Percentiles rank a stretch among this genome's conserved stretches.
These are phyloP conservation scores for Aphis gossypii DNA, from an alignment of 1,140 invertebrate genomes.

Conservation along the genomic window DNA sequence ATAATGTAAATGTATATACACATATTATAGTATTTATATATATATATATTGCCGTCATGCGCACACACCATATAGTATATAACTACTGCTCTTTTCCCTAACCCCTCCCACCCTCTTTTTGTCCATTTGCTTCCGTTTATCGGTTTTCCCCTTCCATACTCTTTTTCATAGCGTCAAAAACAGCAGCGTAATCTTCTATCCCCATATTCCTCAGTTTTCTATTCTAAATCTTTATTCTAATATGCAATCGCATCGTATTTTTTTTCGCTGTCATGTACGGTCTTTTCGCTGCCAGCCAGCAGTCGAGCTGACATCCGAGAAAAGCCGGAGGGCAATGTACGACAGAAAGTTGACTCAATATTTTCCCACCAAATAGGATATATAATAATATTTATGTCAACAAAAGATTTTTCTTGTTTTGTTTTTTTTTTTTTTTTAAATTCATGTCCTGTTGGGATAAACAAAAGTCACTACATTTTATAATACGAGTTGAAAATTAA, in stretches of 20 bases:
- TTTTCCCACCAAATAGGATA: neutral
- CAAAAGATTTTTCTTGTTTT: neutral
- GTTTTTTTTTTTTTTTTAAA: neutral
- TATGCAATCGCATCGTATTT: neutral
- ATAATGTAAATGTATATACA: neutral
- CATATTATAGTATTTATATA: neutral
- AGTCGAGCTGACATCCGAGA: neutral
- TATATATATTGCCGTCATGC: neutral
- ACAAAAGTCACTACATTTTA: neutral
- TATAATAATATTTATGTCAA: neutral
- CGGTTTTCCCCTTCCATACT: conserved; percentile 15
- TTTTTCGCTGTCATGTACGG: neutral
- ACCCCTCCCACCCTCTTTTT: neutral
- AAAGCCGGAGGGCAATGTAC: neutral
- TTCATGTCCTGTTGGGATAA: neutral
- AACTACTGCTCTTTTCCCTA: conserved; percentile 20
- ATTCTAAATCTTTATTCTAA: conserved; percentile 43
- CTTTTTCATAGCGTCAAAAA: conserved; percentile 40
- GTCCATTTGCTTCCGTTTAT: conserved; percentile 37
- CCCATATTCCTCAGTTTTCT: conserved; percentile 29
- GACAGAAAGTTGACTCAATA: no score
- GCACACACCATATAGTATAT: neutral
- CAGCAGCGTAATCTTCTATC: conserved; percentile 51
- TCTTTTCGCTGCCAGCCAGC: neutral
- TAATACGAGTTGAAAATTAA: neutral